phyloP scores from a whole-genome alignment of 2,113 vertebrate species.

The Recurvirostra avosetta region DNA sequence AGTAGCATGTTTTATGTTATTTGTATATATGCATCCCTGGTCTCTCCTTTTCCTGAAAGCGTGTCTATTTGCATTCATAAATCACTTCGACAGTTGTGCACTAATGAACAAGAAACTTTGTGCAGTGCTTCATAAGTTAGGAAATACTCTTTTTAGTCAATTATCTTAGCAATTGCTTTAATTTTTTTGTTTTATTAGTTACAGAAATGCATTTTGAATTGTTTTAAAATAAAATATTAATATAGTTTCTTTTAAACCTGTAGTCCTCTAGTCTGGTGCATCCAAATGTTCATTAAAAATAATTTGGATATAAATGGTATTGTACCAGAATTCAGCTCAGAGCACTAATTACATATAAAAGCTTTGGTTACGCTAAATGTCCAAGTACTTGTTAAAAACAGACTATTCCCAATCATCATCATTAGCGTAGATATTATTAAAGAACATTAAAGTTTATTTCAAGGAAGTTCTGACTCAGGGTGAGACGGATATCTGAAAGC shows the following conservation, averaged over 20 bases:
- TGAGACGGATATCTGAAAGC: not conserved
- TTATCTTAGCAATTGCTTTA: not conserved
- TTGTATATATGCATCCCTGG: not conserved
- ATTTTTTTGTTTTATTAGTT: not conserved
- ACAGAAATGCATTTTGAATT: slow-evolving; percentile 26
- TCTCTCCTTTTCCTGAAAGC: not conserved
- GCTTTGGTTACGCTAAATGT: slow-evolving; percentile 13
- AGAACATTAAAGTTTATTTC: slow-evolving; percentile 11
- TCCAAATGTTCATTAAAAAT: slow-evolving; percentile 5
- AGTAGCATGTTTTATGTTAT: not conserved
- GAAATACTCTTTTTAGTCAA: slow-evolving; percentile 5
- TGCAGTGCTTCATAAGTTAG: not conserved
- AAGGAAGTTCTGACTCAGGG: not conserved
- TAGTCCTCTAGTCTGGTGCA: slow-evolving; percentile 29
- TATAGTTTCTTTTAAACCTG: slow-evolving; percentile 44
- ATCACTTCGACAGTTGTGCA: not conserved
- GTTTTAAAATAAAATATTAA: slow-evolving; percentile 61
- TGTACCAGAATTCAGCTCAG: slow-evolving; percentile 17
- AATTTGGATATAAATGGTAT: slow-evolving; percentile 16
- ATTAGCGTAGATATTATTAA: not conserved
- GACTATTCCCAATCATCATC: not conserved
- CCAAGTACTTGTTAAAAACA: slow-evolving; percentile 41
- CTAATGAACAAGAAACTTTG: not conserved
- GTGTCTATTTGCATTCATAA: not conserved
- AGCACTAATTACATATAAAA: slow-evolving; percentile 58